A percentile compares a stretch with the other conserved stretches of the same genome.
Conservation (phyloP, 2,113 vertebrate genomes). For the Microcebus ravelobensis region DNA sequence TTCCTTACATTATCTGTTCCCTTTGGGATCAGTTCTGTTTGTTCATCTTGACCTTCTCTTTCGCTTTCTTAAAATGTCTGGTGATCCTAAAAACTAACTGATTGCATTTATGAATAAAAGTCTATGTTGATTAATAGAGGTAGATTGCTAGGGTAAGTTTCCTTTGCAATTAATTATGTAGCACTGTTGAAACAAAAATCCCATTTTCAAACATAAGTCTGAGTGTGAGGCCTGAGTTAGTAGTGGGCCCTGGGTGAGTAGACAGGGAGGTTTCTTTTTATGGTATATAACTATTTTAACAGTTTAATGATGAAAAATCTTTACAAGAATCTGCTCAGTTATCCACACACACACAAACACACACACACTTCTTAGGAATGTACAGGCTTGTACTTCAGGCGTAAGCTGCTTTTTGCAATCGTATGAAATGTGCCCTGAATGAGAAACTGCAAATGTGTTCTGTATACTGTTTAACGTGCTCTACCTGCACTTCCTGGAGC, state of each 20-base stretch:
- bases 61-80: neutral
- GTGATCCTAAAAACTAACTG: neutral
- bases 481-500: neutral
- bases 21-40: neutral
- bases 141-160: neutral
- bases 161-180: neutral
- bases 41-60: neutral
- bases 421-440: neutral
- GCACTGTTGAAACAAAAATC: neutral
- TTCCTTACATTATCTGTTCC: neutral
- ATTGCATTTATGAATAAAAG: neutral
- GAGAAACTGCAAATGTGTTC: neutral
- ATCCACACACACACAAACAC: neutral
- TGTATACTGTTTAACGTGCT: neutral
- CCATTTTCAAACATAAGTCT: conserved; percentile 10
- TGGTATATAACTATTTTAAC: neutral
- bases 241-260: neutral
- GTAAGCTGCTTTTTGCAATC: neutral
- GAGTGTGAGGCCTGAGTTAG: neutral
- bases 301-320: neutral
- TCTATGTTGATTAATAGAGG: neutral
- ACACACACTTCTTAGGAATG: neutral
- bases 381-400: neutral
- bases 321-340: neutral
- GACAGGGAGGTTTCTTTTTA: neutral